Conservation (phyloP, 1,140 invertebrate species). For the Ceratoteleas bidentatus region DNA sequence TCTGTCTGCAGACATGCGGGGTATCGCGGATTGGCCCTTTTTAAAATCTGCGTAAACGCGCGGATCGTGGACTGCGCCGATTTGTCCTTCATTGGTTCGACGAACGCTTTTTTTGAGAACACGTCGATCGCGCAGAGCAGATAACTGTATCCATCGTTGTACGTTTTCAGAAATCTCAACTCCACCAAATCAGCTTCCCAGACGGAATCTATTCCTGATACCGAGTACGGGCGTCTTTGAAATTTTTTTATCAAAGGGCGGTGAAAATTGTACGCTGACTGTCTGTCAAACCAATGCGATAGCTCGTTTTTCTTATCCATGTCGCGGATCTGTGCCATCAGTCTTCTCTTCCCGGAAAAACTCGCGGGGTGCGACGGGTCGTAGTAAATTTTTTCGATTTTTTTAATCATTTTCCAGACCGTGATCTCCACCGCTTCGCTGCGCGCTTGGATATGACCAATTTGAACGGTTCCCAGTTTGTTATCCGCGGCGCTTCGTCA, state of each 20-base stretch:
- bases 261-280: no score
- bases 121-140: constrained; percentile 76
- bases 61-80: constrained; percentile 9
- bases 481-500: no score
- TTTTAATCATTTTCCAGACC: no score
- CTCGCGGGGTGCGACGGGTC: no score
- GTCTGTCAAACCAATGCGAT: no score
- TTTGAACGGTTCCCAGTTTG: no score
- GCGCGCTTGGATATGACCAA: no score
- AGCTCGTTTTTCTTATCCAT: no score
- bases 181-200: constrained; percentile 60
- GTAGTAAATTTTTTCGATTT: no score
- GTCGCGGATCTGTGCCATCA: no score
- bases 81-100: constrained; percentile 71
- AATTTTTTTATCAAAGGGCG: background rate
- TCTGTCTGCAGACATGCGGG: constrained; percentile 46
- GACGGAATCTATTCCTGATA: background rate
- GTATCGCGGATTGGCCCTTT: background rate
- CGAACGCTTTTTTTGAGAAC: constrained; percentile 73
- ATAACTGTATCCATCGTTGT: constrained; percentile 71
- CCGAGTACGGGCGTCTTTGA: background rate
- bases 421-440: no score
- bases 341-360: no score
- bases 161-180: constrained; percentile 66
- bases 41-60: constrained; percentile 36